These are phyloP conservation scores for Danio aesculapii DNA, from an alignment of 2,797 vertebrate species.

Conservation along the genomic window DNA sequence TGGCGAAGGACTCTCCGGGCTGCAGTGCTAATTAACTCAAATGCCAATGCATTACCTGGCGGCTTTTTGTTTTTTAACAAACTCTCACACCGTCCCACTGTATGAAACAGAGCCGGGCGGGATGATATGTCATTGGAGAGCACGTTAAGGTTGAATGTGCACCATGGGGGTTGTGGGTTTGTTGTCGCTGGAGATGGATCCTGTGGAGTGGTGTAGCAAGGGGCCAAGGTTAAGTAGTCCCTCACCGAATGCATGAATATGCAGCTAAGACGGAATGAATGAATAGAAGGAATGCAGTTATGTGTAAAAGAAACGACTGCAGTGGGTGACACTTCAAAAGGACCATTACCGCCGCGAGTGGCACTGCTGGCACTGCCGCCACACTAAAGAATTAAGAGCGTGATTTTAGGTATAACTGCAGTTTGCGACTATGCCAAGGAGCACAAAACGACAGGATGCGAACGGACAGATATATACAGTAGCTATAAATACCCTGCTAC, in stretches of 20 bases:
- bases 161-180: slow-evolving; percentile 45
- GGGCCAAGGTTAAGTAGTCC: slow-evolving; percentile 56
- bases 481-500: too few species aligned
- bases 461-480: too few species aligned
- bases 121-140: slow-evolving; percentile 51
- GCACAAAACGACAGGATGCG: too few species aligned
- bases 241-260: slow-evolving; percentile 16
- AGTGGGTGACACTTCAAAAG: too few species aligned
- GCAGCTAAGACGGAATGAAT: slow-evolving; percentile 3
- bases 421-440: too few species aligned
- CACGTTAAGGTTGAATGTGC: slow-evolving; percentile 38
- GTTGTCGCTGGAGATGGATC: slow-evolving; percentile 47
- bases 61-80: slow-evolving; percentile 53
- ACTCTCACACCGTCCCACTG: slow-evolving; percentile 41
- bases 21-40: slow-evolving; percentile 64
- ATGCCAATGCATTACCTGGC: slow-evolving; percentile 61
- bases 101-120: slow-evolving; percentile 18
- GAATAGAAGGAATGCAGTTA: background rate
- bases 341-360: too few species aligned
- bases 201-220: slow-evolving; percentile 42
- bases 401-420: too few species aligned
- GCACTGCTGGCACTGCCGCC: too few species aligned
- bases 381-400: too few species aligned
- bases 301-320: background rate
- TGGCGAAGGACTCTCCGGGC: slow-evolving; percentile 58